Base-by-base conservation (phyloP, 1,140 invertebrate species). In the Heliconius hewitsoni region DNA sequence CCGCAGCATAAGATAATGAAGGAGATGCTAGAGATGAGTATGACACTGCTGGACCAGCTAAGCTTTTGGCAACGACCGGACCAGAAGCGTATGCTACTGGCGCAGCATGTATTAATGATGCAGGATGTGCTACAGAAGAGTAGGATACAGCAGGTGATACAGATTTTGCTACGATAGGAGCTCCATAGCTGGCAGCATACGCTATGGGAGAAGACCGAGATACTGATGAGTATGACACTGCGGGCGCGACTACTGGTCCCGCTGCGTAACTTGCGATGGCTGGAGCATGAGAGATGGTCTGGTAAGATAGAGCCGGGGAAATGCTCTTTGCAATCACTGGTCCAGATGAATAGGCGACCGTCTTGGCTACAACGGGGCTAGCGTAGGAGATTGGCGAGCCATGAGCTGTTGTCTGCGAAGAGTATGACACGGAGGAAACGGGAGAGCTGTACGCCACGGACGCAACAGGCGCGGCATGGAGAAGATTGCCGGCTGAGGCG, bases 401-500 rank as follows among this genome's bases (percentile, higher is more conserved):
- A 71, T 79, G 84, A 39, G 80, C 72, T 57, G 83, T 73, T 5
- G 74, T 77, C 46, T 81, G 80, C 1, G 80, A 78, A 23, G 80
- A 86, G 76, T 80, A 84, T 30, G 81, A 83, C 70, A 84, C 85
- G 16, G 79, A 79, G 16, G 84, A 81, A 30, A 82, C 84, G 6
- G 85, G 82, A 39, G 83, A 79, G 77, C 84, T 84, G 77, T 86
- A 89, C 37, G 85, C 85, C 46, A 89, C 34, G 1, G 89, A 89
- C 52, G 85, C 84, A 70, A 89, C 27, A 1, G 89, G 87, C 27
- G 83, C 82, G 57, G 86, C 87, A 71, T 82, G 85, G 13, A 86
- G 79, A n/a, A 91, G 83, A 78, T 86, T 86, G 55, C 89, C 87
- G 46, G 90, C 90, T 50, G 84, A 84, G 78, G 87, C 89, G 57